Conservation (phyloP, 2,888 invertebrate species). For the Eutolmus rufibarbis region DNA sequence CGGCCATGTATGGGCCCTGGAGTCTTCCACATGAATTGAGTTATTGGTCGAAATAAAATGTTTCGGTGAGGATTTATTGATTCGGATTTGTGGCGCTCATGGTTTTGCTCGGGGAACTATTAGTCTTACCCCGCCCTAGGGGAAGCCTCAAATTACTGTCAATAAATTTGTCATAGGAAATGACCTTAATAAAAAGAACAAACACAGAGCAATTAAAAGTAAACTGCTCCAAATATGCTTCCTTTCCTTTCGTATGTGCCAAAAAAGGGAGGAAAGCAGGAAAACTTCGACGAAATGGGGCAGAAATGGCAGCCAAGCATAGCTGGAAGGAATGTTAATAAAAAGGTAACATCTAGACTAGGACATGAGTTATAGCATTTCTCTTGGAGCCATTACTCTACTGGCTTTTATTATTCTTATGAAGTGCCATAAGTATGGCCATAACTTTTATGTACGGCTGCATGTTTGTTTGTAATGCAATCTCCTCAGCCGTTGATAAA, state of each 20-base stretch:
- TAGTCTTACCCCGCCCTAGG: background rate
- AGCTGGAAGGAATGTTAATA: background rate
- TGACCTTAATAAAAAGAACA: conserved; percentile 26
- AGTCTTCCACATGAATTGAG: conserved; percentile 17
- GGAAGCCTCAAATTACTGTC: conserved; percentile 25
- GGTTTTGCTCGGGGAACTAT: background rate
- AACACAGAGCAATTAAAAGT: conserved; percentile 29
- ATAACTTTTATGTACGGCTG: background rate
- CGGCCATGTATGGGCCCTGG: background rate
- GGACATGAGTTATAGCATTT: background rate
- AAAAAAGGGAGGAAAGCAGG: background rate
- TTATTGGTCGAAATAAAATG: conserved; percentile 18
- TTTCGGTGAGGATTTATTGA: background rate
- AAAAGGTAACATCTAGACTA: background rate
- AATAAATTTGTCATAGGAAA: conserved; percentile 33
- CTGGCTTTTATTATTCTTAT: background rate
- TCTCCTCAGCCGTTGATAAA: background rate
- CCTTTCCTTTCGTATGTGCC: background rate
- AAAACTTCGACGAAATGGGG: background rate
- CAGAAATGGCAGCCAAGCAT: background rate
- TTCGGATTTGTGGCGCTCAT: background rate
- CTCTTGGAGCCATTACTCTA: background rate
- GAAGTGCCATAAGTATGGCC: background rate
- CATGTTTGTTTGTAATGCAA: background rate
- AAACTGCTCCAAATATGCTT: conserved; percentile 16